Percentiles rank a stretch among this genome's conserved stretches.
phyloP scores from a whole-genome alignment of 2,113 vertebrate species.

The Emydura subglobosa region DNA sequence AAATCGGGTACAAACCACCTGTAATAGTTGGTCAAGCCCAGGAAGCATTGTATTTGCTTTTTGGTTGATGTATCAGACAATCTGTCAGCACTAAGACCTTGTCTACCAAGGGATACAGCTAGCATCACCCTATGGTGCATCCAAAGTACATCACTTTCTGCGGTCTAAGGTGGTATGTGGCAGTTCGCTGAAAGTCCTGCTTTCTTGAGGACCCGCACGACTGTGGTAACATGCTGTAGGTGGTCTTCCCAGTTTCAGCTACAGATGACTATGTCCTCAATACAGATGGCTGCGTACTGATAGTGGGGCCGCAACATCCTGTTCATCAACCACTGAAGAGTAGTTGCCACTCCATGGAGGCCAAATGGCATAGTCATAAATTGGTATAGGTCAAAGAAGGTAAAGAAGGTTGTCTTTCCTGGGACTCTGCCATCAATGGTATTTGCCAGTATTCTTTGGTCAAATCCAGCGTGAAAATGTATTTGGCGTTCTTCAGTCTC shows the following conservation, averaged over 20 bases:
- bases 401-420: background rate
- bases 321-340: background rate
- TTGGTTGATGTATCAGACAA: no score
- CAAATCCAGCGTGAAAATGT: background rate
- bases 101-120: background rate
- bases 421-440: background rate
- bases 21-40: no score
- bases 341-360: background rate
- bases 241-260: background rate
- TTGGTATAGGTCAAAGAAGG: background rate
- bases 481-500: no score
- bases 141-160: no score
- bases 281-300: background rate
- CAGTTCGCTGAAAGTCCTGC: background rate
- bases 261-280: background rate
- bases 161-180: background rate
- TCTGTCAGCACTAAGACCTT: no score
- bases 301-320: background rate
- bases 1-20: no score
- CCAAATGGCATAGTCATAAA: background rate
- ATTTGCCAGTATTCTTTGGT: background rate
- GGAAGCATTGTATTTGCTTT: no score
- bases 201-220: background rate
- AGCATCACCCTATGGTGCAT: background rate
- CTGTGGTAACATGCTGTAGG: background rate